Percentiles rank a stretch among this genome's conserved stretches.
Evolutionary conservation across 2,888 invertebrate genomes (phyloP).

Genomic region (Sthenelais limicola): DNA sequence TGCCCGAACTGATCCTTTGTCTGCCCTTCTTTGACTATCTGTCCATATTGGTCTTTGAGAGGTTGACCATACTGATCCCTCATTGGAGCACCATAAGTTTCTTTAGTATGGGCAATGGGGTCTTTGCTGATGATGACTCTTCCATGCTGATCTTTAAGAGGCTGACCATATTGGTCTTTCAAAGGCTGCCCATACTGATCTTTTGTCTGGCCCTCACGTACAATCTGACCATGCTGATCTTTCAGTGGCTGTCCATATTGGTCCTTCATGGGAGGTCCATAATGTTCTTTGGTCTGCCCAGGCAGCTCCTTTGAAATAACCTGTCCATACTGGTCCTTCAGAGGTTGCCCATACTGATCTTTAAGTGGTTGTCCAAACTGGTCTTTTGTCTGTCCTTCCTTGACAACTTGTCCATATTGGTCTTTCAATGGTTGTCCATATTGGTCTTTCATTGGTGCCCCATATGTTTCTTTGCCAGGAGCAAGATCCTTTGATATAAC

Average conservation of each 20-base stretch:
- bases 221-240: not conserved
- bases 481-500: too few species aligned
- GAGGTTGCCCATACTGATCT: not conserved
- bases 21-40: not conserved
- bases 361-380: not conserved
- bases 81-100: not conserved
- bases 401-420: not conserved
- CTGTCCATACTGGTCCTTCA: not conserved
- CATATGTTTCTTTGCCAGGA: too few species aligned
- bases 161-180: not conserved
- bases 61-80: not conserved
- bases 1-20: not conserved
- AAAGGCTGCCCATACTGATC: too few species aligned
- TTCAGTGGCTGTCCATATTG: not conserved
- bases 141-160: not conserved
- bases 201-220: too few species aligned
- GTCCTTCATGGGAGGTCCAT: not conserved
- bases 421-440: not conserved
- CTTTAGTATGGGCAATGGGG: not conserved
- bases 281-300: not conserved
- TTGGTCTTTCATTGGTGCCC: conserved; percentile 13
- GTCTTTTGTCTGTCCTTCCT: not conserved
- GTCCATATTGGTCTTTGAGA: not conserved
- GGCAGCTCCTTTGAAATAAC: not conserved
- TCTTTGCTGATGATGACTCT: not conserved